Base-by-base conservation (phyloP, 1,140 invertebrate genomes). In the Leptopilina clavipes region DNA sequence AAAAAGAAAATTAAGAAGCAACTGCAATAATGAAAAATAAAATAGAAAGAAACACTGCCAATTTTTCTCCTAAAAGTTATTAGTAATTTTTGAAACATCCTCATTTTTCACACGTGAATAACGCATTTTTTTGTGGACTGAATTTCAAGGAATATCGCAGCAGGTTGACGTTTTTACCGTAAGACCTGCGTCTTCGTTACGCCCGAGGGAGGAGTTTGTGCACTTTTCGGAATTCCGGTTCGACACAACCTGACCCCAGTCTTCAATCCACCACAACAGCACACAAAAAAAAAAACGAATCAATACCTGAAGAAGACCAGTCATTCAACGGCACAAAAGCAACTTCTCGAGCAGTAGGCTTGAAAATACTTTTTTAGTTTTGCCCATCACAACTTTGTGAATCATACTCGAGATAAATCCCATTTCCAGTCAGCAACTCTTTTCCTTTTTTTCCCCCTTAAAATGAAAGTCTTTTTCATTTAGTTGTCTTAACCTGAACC, bases 201-300 rank as follows among this genome's bases (percentile, higher is more conserved):
- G 56, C 56, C 19, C 22, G 18, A 59, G 11, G 19, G 9, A 59
- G 56, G 22, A 19, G 56, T 59, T 59, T 22, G 56, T 59, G 56
- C 56, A 59, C 56, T 59, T 59, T 59, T 59, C 19, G 56, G 56
- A 59, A 59, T 59, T 59, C 56, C 56, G 56, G 56, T 59, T 25
- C 56, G 11, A 59, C 12, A 59, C 19, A 25, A 59, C 56, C 56
- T 25, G 56, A 59, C 19, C 56, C 56, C 25, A 59, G 19, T 25
- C 9, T 25, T 25, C 11, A 59, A 59, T 12, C 56, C 3, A 59
- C 56, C 10, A 31, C 19, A 25, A 22, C 6, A 25, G n/a, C n/a
- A n/a, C n/a, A n/a, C n/a, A 59, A 12, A 59, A 59, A 11, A 52
- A 52, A 52, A 52, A 52, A 31, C 1, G 25, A 31, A 48, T 31